Evolutionary conservation across 2,113 vertebrate genomes (phyloP).

Genomic region (Spea bombifrons): DNA sequence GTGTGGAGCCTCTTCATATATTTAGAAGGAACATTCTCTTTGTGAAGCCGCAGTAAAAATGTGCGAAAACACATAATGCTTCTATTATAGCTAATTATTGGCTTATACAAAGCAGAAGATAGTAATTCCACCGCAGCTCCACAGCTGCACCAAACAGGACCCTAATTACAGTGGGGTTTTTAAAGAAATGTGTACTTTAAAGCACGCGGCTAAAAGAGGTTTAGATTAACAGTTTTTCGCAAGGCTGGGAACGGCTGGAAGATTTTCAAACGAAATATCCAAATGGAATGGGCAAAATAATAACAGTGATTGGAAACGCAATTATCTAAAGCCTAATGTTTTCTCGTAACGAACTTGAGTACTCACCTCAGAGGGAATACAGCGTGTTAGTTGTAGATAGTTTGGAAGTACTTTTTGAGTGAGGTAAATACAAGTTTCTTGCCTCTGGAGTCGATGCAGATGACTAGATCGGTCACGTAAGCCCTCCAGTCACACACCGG

Average conservation of each 20-base stretch:
- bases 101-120: background rate
- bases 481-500: no score
- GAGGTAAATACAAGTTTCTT: no score
- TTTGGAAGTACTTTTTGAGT: no score
- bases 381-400: no score
- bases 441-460: no score
- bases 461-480: no score
- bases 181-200: background rate
- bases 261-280: background rate
- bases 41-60: background rate
- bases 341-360: no score
- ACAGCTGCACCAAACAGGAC: background rate
- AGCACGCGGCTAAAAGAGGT: background rate
- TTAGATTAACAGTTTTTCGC: no score
- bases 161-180: background rate
- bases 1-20: background rate
- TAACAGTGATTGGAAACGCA: background rate
- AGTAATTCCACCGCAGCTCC: background rate
- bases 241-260: background rate
- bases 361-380: no score
- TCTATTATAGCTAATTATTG: background rate
- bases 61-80: background rate
- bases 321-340: no score
- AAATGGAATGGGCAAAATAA: background rate
- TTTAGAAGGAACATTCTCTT: background rate